Percentiles rank a stretch among this genome's conserved stretches.
These are phyloP conservation scores for Nixonia krombeini DNA, from an alignment of 1,140 invertebrate species.

Conservation along the genomic window DNA sequence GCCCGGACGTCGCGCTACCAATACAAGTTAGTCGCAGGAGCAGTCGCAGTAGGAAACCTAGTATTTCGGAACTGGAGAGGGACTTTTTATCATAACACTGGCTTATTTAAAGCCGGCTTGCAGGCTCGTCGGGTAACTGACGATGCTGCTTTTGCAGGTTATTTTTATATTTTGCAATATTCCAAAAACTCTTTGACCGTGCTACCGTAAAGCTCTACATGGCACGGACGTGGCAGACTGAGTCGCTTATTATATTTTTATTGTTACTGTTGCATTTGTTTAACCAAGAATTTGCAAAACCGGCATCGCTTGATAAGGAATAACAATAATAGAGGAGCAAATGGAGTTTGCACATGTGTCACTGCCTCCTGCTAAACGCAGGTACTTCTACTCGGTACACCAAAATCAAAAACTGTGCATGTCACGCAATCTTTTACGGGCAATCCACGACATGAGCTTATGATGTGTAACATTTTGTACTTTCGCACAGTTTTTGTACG, in stretches of 20 bases:
- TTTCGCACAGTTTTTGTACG: constrained; percentile 31
- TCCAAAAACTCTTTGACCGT: too few relatives aligned
- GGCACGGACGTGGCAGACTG: too few relatives aligned
- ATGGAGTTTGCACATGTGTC: neutral
- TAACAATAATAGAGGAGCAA: too few relatives aligned
- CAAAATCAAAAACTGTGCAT: constrained; percentile 17
- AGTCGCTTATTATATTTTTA: too few relatives aligned
- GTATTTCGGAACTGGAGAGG: constrained; percentile 73
- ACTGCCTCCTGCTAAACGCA: neutral
- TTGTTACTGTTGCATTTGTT: too few relatives aligned
- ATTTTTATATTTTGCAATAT: too few relatives aligned
- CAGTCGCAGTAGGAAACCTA: constrained; percentile 69
- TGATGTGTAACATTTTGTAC: constrained; percentile 11
- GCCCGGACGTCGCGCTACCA: constrained; percentile 76
- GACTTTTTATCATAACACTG: constrained; percentile 75
- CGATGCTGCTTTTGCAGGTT: too few relatives aligned
- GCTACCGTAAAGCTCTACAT: too few relatives aligned
- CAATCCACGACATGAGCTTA: constrained; percentile 26
- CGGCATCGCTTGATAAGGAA: too few relatives aligned
- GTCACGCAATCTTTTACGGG: constrained; percentile 8
- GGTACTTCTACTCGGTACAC: neutral
- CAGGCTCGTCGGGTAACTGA: too few relatives aligned
- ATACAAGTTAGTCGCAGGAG: constrained; percentile 70
- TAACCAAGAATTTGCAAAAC: too few relatives aligned
- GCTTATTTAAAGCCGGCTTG: constrained; percentile 59